Conservation (phyloP, 2,113 vertebrate genomes). For the Pseudopipra pipra region DNA sequence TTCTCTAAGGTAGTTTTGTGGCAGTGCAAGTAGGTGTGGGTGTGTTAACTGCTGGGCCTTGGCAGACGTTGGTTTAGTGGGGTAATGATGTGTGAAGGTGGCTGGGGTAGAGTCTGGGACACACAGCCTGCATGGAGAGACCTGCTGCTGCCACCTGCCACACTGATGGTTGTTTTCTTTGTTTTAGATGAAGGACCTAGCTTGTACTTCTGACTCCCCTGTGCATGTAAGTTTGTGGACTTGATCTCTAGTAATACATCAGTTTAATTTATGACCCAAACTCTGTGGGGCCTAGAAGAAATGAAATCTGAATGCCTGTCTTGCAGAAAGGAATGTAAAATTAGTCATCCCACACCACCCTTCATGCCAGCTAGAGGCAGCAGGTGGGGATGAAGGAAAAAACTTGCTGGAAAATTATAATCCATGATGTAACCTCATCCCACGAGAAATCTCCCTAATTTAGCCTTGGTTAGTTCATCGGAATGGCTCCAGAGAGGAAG, state of each 20-base stretch:
- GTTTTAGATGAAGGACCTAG: conserved; percentile 37
- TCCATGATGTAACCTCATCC: not conserved
- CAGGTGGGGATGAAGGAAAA: conserved; percentile 47
- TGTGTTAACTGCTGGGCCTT: not conserved
- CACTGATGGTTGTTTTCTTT: not conserved
- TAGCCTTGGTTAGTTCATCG: not conserved
- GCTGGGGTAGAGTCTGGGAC: not conserved
- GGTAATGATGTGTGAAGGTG: not conserved
- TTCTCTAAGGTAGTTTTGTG: not conserved
- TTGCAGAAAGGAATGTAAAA: conserved; percentile 18
- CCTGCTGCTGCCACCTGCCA: not conserved
- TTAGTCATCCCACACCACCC: not conserved
- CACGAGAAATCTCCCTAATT: not conserved
- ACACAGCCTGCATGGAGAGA: not conserved
- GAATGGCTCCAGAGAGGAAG: not conserved
- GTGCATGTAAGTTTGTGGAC: conserved; percentile 18
- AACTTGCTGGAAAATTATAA: conserved; percentile 5
- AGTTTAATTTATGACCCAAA: not conserved
- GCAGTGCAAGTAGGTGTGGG: not conserved
- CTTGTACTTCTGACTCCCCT: conserved; percentile 29
- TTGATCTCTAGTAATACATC: not conserved
- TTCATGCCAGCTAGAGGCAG: not conserved
- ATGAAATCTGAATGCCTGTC: not conserved
- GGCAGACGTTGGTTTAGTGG: not conserved
- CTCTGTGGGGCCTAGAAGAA: not conserved